Base-by-base conservation (phyloP, 2,113 vertebrate genomes). In the Cavia porcellus region DNA sequence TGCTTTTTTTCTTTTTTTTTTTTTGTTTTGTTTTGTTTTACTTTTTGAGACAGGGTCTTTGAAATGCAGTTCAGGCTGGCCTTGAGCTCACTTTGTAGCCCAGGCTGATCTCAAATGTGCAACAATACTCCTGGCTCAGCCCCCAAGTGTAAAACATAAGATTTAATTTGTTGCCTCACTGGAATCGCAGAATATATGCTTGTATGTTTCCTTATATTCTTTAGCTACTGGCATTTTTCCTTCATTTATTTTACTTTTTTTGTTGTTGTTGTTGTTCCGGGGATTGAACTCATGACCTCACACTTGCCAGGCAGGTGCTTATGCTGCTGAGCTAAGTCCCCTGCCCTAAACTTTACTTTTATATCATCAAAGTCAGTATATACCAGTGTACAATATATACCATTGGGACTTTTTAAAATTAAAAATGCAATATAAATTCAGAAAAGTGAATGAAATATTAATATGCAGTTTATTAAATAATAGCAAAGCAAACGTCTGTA, bases 351-450 rank as follows among this genome's bases (percentile, higher is more conserved):
- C 79, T 90, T 90, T 74, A 82, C 4, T 90, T 77, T 86, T 75
- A 61, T 87, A 72, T 59, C 32, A 59, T n/a, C 47, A 52, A 9
- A 7, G 75, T 79, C 75, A 79, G 25, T n/a, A n/a, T 32, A 79
- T 50, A 25, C 55, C 28, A 28, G 7, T 91, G 4, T 87, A 79
- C 30, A n/a, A n/a, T n/a, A n/a, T 70, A 70, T 75, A 92, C 8
- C 28, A n/a, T 42, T 90, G 75, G 7, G 52, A 55, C 64, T 94
- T 92, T 38, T 38, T 86, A 50, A 81, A 89, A 50, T 74, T 89
- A 89, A 80, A 75, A 92, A 74, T 77, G n/a, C 92, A 57, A 87
- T 75, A 14, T 22, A 82, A 85, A 92, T 86, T 93, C 22, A 86
- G 28, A 84, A 75, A 95, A 79, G 38, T 72, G n/a, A 84, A 47